Conservation (phyloP, 2,888 invertebrate genomes). For the Bruchidius siliquastri region DNA sequence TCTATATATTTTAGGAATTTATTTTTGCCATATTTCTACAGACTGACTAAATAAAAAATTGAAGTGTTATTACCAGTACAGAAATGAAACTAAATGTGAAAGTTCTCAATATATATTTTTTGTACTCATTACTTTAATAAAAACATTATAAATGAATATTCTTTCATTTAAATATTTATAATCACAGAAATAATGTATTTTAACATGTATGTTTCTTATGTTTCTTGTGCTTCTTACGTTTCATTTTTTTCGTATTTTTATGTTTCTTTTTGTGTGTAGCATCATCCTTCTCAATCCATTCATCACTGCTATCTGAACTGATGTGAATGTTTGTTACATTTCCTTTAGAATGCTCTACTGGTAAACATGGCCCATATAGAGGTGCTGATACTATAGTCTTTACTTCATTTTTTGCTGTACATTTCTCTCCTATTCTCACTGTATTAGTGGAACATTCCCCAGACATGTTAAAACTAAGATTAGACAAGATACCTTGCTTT, state of each 20-base stretch:
- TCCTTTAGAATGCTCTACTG: background rate
- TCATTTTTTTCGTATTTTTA: constrained; percentile 30
- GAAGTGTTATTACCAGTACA: background rate
- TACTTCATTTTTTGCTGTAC: background rate
- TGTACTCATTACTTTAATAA: background rate
- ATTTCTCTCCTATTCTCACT: constrained; percentile 1
- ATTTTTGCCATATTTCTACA: background rate
- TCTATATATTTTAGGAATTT: background rate
- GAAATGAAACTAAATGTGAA: background rate
- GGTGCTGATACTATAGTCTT: background rate
- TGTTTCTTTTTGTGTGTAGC: constrained; percentile 21
- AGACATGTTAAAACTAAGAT: background rate
- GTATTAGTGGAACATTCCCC: background rate
- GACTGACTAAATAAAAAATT: background rate
- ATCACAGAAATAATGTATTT: background rate
- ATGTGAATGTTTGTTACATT: constrained; percentile 5
- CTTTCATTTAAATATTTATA: background rate
- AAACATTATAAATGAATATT: background rate
- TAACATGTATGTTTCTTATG: background rate
- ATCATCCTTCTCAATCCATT: constrained; percentile 34
- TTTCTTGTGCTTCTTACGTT: constrained; percentile 43
- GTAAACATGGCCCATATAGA: background rate
- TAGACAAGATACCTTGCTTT: constrained; percentile 39
- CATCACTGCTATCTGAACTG: constrained; percentile 27
- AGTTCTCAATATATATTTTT: background rate